Base-by-base conservation (phyloP, 2,888 invertebrate genomes). In the Tenodera sinensis region DNA sequence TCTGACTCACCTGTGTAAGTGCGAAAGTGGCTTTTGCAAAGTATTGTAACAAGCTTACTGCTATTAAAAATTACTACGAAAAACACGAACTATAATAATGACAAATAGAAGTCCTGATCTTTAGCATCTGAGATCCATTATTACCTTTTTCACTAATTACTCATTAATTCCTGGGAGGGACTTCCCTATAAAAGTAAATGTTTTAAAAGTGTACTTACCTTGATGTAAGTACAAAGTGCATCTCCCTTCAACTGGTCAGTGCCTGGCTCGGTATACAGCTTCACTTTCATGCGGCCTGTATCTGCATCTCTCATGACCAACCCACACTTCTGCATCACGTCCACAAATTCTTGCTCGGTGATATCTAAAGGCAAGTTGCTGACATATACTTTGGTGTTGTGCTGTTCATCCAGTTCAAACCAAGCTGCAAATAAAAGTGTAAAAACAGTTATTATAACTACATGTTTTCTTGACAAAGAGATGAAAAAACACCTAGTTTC, bases 381-480 rank as follows among this genome's bases (percentile, higher is more conserved):
- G 6, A 99, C 98, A 94, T 99, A 99, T 0, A 99, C 98, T 93
- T 98, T 98, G 3, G 98, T 98, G 92, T 98, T 99, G 92, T 96
- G 96, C 34, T 96, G 95, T 89, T 98, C 97, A 90, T 98, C 96
- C 54, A 98, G 94, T 91, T 99, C 97, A 94, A 99, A 99, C 99
- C 99, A 99, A 90, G 96, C 96, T 93, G 95, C 92, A 84, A 91
- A 84, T 81, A 90, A 95, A 83, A 28, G 42, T 42, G 12, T 42
- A 42, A 42, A 12, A 42, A 42, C 12, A 42, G n/a, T n/a, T n/a
- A 6, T 42, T 42, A 42, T 1, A 42, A 9, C 12, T 12, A 12
- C 12, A 8, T 34, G 4, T 34, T 34, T 34, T 6, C 6, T 34
- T 8, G 34, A 34, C 30, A n/a, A n/a, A n/a, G n/a, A n/a, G n/a